These are phyloP conservation scores for Dasyornis broadbenti DNA, from an alignment of 2,113 vertebrate species.

Conservation along the genomic window DNA sequence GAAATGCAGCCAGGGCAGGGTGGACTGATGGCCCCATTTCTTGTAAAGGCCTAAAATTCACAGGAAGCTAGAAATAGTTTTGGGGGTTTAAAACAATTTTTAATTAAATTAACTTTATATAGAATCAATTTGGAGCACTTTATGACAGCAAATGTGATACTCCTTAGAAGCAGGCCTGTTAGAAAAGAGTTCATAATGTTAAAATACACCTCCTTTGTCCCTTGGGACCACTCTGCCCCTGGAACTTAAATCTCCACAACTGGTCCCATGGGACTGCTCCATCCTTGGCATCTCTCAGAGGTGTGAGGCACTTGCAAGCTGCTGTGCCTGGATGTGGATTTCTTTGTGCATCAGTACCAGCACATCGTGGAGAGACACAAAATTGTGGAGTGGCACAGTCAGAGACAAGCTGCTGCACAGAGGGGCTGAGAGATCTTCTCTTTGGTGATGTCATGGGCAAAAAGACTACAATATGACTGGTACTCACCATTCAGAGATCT, in stretches of 20 bases:
- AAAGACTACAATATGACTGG: background rate
- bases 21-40: background rate
- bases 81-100: background rate
- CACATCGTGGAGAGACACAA: background rate
- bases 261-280: background rate
- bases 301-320: background rate
- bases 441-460: background rate
- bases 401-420: background rate
- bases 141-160: background rate
- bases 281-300: background rate
- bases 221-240: background rate
- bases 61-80: background rate
- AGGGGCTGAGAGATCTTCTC: background rate
- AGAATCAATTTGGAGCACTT: background rate
- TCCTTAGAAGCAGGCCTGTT: background rate
- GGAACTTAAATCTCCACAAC: background rate
- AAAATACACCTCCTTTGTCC: background rate
- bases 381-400: background rate
- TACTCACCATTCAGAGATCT: background rate
- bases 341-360: background rate
- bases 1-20: background rate
- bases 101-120: background rate
- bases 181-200: background rate
- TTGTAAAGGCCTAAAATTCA: background rate
- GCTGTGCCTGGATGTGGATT: background rate